These are phyloP conservation scores for Chalcosyrphus nemorum DNA, from an alignment of 2,888 invertebrate species.

Conservation along the genomic window DNA sequence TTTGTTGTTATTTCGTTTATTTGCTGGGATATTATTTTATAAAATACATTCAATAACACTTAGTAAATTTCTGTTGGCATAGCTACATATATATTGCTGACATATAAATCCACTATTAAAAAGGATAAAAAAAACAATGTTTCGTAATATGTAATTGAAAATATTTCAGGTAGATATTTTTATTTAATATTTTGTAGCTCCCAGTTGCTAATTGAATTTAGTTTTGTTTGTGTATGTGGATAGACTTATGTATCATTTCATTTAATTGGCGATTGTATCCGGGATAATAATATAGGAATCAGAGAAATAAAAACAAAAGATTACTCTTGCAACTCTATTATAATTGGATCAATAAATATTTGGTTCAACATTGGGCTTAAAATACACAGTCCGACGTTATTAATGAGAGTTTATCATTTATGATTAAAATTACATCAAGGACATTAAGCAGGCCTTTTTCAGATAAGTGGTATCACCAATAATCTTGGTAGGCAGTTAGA, in stretches of 20 bases:
- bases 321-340: not conserved
- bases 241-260: not conserved
- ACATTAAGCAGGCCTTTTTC: too few species aligned
- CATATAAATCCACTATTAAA: not conserved
- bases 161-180: not conserved
- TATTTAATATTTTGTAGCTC: not conserved
- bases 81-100: too few species aligned
- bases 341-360: not conserved
- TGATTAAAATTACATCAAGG: too few species aligned
- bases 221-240: not conserved
- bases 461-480: too few species aligned
- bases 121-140: not conserved
- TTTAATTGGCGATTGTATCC: not conserved
- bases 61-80: not conserved
- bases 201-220: not conserved
- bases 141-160: too few species aligned
- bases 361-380: too few species aligned
- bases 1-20: not conserved
- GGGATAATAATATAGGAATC: not conserved
- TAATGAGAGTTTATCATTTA: too few species aligned
- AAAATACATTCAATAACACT: not conserved
- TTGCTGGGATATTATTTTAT: not conserved
- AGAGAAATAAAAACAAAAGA: not conserved
- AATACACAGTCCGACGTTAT: too few species aligned
- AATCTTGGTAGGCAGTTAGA: too few species aligned